Conservation (phyloP, 92 coral and sea anemone genomes). For the Zoanthus gigantus region DNA sequence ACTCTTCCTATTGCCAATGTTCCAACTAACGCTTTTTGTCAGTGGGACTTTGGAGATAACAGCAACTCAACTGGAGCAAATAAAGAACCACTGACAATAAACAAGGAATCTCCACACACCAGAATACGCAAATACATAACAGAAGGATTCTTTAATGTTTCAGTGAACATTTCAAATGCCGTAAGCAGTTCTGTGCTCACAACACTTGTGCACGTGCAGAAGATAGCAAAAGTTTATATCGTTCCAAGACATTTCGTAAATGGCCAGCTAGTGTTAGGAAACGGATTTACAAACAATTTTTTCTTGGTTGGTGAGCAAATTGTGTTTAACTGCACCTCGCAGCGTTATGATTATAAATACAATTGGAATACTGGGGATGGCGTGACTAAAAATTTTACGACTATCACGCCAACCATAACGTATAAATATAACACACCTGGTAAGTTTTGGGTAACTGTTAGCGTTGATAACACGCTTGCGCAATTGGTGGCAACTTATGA, state of each 20-base stretch:
- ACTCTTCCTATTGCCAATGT: constrained; percentile 53
- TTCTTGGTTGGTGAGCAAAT: constrained; percentile 64
- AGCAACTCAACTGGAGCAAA: constrained; percentile 16
- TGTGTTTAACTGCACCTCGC: constrained; percentile 64
- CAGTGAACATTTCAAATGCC: constrained; percentile 85
- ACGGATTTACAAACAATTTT: constrained; percentile 65
- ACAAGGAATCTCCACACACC: constrained; percentile 37
- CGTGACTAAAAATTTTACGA: constrained; percentile 48
- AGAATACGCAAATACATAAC: constrained; percentile 58
- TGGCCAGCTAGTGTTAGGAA: constrained; percentile 62
- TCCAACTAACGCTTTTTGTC: constrained; percentile 77
- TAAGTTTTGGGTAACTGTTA: constrained; percentile 53
- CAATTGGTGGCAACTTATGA: constrained; percentile 52
- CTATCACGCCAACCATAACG: constrained; percentile 40
- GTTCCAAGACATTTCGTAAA: constrained; percentile 41
- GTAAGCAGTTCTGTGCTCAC: constrained; percentile 71
- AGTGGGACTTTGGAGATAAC: constrained; percentile 80
- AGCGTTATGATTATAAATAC: constrained; percentile 73
- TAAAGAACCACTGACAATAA: constrained; percentile 45
- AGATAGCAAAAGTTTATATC: constrained; percentile 50
- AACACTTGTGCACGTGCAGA: constrained; percentile 62
- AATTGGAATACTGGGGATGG: constrained; percentile 83
- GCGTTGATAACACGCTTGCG: constrained; percentile 65
- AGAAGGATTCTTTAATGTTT: constrained; percentile 65
- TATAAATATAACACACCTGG: constrained; percentile 66